phyloP scores from a whole-genome alignment of 2,797 vertebrate species.

The Epinephelus awoara region DNA sequence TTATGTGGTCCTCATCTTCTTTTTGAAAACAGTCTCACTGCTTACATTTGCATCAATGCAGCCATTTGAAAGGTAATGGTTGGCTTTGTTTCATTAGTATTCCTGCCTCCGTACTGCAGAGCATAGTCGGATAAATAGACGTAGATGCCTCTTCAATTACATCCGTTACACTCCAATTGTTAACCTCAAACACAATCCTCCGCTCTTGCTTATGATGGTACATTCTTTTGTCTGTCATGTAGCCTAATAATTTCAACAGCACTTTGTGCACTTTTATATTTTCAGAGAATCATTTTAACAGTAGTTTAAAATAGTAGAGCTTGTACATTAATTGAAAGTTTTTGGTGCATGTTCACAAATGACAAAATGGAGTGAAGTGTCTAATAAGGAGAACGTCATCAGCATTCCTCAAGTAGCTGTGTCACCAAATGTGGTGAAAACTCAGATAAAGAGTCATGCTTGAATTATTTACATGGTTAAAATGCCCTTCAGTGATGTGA shows the following conservation, averaged over 20 bases:
- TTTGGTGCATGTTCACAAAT: neutral
- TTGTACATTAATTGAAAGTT: neutral
- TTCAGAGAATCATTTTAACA: neutral
- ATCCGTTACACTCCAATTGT: neutral
- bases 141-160: neutral
- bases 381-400: conserved; percentile 1
- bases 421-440: conserved; percentile 7
- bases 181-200: neutral
- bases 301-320: neutral
- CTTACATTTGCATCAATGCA: neutral
- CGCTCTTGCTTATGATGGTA: neutral
- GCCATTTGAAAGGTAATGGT: neutral
- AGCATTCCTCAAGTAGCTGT: neutral
- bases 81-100: conserved; percentile 1
- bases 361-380: neutral
- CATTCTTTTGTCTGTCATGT: neutral
- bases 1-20: neutral
- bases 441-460: conserved; percentile 7
- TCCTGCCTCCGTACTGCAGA: neutral
- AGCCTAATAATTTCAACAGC: neutral
- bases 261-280: neutral
- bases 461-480: conserved; percentile 34
- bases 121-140: neutral
- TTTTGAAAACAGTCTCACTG: neutral
- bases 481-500: conserved; percentile 28